Percentiles rank a stretch among this genome's conserved stretches.
These are phyloP conservation scores for Oostethus manadensis DNA, from an alignment of 2,113 vertebrate species.

Conservation along the genomic window DNA sequence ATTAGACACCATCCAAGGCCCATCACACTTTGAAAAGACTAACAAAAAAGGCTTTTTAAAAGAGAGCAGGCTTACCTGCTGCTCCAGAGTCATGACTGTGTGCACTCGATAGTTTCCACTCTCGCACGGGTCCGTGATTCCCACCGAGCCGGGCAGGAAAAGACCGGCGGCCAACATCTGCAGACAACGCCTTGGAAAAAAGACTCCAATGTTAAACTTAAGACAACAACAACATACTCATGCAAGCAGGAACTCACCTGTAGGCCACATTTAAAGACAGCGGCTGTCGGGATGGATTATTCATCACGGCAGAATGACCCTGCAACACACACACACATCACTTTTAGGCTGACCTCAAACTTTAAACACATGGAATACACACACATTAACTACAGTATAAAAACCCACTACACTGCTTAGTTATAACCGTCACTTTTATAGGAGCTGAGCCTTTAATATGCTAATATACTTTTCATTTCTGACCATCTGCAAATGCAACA, in stretches of 20 bases:
- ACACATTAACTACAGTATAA: too few relatives aligned
- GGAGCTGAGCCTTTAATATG: too few relatives aligned
- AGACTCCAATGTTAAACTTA: background rate
- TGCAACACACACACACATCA: slow-evolving; percentile 37
- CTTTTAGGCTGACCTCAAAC: too few relatives aligned
- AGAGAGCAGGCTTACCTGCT: slow-evolving; percentile 76
- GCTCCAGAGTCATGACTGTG: slow-evolving; percentile 96
- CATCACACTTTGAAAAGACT: background rate
- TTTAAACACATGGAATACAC: too few relatives aligned
- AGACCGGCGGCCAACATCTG: slow-evolving; percentile 95
- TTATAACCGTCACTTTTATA: too few relatives aligned
- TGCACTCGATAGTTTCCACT: slow-evolving; percentile 95
- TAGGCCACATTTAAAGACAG: slow-evolving; percentile 92
- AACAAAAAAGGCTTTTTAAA: background rate
- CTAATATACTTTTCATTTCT: too few relatives aligned
- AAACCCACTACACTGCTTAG: too few relatives aligned
- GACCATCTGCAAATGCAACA: too few relatives aligned
- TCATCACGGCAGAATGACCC: slow-evolving; percentile 98
- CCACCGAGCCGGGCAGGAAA: slow-evolving; percentile 91
- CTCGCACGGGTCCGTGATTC: slow-evolving; percentile 95
- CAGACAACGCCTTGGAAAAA: slow-evolving; percentile 82
- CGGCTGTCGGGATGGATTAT: slow-evolving; percentile 93
- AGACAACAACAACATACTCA: accelerated
- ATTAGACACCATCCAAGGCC: too few relatives aligned
- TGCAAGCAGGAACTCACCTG: slow-evolving; percentile 69